These are phyloP conservation scores for Chydorus sphaericus DNA, from an alignment of 2,888 invertebrate genomes.

Conservation along the genomic window DNA sequence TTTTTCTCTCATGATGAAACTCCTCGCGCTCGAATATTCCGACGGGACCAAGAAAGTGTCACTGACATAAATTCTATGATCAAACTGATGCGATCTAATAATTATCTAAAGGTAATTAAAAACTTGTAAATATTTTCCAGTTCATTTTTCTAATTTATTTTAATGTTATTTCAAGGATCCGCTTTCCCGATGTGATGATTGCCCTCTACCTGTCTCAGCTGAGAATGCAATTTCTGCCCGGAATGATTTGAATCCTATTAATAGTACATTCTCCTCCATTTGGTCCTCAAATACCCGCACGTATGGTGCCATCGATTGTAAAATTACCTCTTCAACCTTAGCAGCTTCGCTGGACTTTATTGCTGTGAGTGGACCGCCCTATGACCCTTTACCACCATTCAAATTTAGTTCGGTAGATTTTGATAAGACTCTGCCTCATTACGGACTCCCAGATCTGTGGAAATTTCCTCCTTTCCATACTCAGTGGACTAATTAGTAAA, in stretches of 20 bases:
- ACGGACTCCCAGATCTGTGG: conserved; percentile 60
- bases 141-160: too few relatives aligned
- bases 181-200: conserved; percentile 43
- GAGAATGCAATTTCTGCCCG: conserved; percentile 55
- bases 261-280: conserved; percentile 51
- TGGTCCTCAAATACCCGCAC: conserved; percentile 49
- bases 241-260: conserved; percentile 51
- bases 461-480: conserved; percentile 45
- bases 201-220: conserved; percentile 46
- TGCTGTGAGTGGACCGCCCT: conserved; percentile 41
- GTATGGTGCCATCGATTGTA: conserved; percentile 54
- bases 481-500: too few relatives aligned
- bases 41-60: conserved; percentile 41
- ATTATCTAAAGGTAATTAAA: too few relatives aligned
- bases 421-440: conserved; percentile 45
- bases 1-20: conserved; percentile 47
- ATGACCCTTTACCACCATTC: conserved; percentile 49
- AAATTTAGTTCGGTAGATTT: conserved; percentile 58
- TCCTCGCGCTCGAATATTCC: conserved; percentile 47
- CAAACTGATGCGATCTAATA: conserved; percentile 46
- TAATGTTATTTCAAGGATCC: conserved; percentile 51
- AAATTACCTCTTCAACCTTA: conserved; percentile 38
- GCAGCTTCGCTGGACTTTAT: conserved; percentile 35
- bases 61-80: conserved; percentile 42
- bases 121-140: too few relatives aligned